phyloP scores from a whole-genome alignment of 1,140 invertebrate species.

The Calycopis cecrops region DNA sequence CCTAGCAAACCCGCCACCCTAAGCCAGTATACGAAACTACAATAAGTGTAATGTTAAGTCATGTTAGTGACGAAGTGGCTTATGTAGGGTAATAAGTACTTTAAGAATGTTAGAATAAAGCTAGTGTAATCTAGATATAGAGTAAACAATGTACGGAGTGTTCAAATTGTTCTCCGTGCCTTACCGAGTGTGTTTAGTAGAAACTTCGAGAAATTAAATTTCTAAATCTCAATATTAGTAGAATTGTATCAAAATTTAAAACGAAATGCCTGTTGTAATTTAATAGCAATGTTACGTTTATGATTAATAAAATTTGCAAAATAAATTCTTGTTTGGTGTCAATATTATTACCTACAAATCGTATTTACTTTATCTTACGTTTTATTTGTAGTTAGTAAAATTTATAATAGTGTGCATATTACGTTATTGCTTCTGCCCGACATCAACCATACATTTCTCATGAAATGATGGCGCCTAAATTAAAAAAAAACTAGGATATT shows the following conservation, averaged over 20 bases:
- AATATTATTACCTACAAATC: background rate
- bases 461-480: too few relatives aligned
- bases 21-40: background rate
- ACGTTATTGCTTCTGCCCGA: too few relatives aligned
- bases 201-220: conserved; percentile 10
- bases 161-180: conserved; percentile 10
- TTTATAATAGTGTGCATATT: too few relatives aligned
- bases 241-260: conserved; percentile 10
- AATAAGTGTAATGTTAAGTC: background rate
- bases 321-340: conserved; percentile 3
- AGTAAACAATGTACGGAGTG: conserved; percentile 6
- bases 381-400: too few relatives aligned
- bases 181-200: conserved; percentile 9
- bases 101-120: conserved; percentile 7
- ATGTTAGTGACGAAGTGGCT: conserved; percentile 10
- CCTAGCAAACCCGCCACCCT: conserved; percentile 7
- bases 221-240: conserved; percentile 10
- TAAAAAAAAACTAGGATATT: too few relatives aligned
- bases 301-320: conserved; percentile 11
- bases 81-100: conserved; percentile 8
- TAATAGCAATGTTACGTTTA: conserved; percentile 11
- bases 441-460: too few relatives aligned
- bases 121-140: conserved; percentile 9
- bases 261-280: conserved; percentile 12
- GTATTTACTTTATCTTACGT: too few relatives aligned